Evolutionary conservation across 2,888 invertebrate species (phyloP).

Genomic region (Athalia rosae): DNA sequence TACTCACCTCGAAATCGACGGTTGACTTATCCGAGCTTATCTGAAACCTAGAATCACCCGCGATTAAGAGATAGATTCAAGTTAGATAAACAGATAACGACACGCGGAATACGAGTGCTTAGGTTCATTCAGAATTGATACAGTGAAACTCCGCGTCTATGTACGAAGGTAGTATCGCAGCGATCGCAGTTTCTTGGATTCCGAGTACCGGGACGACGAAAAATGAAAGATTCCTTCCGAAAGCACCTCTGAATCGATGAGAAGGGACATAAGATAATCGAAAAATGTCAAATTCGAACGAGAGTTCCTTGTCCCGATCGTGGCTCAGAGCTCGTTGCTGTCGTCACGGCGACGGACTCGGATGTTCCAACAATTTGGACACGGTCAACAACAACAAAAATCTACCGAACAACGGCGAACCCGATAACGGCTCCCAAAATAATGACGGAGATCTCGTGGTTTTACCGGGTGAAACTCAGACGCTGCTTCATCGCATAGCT

Average conservation of each 20-base stretch:
- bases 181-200: too few species aligned
- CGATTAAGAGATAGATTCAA: too few species aligned
- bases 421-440: constrained; percentile 53
- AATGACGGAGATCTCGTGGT: constrained; percentile 65
- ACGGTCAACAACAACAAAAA: constrained; percentile 58
- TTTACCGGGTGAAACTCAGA: constrained; percentile 76
- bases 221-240: background rate
- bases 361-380: constrained; percentile 32
- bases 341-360: constrained; percentile 59
- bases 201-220: background rate
- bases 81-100: too few species aligned
- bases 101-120: too few species aligned
- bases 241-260: background rate
- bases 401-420: constrained; percentile 53
- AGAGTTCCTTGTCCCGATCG: constrained; percentile 61
- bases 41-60: too few species aligned
- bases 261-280: background rate
- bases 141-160: too few species aligned
- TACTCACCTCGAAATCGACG: too few species aligned
- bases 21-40: too few species aligned
- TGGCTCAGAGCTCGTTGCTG: constrained; percentile 67
- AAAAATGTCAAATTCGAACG: constrained; percentile 65
- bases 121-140: too few species aligned
- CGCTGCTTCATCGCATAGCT: constrained; percentile 82
- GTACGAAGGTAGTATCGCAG: too few species aligned